Percentiles rank a stretch among this genome's conserved stretches.
Conservation (phyloP, 2,888 invertebrate genomes). For the Hartigia nigra region DNA sequence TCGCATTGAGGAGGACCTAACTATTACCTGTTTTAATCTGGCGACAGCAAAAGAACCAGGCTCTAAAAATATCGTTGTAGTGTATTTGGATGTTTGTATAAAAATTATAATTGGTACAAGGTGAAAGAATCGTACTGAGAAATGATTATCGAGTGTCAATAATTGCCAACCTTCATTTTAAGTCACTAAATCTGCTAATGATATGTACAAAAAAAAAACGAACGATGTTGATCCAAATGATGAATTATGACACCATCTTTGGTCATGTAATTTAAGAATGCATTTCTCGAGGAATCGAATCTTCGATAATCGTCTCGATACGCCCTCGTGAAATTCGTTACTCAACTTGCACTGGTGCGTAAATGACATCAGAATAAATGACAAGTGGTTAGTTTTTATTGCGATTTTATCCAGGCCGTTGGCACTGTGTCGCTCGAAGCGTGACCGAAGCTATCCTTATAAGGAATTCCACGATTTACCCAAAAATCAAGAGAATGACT, state of each 20-base stretch:
- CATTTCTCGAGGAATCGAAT: neutral
- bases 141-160: neutral
- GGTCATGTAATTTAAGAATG: neutral
- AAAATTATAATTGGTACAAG: neutral
- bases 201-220: neutral
- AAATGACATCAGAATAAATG: constrained; percentile 4
- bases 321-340: constrained; percentile 3
- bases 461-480: neutral
- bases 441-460: neutral
- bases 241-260: neutral
- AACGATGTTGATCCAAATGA: neutral
- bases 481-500: neutral
- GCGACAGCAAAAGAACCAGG: neutral
- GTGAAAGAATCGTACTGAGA: neutral
- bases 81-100: neutral
- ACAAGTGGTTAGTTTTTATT: neutral
- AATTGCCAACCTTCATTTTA: neutral
- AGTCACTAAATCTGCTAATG: neutral
- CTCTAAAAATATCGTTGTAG: neutral
- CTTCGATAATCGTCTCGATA: neutral
- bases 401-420: neutral
- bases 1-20: neutral
- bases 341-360: constrained; percentile 7
- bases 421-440: constrained; percentile 7
- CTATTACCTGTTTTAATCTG: neutral